These are phyloP conservation scores for Aleadryas rufinucha DNA, from an alignment of 2,113 vertebrate genomes.

Conservation along the genomic window DNA sequence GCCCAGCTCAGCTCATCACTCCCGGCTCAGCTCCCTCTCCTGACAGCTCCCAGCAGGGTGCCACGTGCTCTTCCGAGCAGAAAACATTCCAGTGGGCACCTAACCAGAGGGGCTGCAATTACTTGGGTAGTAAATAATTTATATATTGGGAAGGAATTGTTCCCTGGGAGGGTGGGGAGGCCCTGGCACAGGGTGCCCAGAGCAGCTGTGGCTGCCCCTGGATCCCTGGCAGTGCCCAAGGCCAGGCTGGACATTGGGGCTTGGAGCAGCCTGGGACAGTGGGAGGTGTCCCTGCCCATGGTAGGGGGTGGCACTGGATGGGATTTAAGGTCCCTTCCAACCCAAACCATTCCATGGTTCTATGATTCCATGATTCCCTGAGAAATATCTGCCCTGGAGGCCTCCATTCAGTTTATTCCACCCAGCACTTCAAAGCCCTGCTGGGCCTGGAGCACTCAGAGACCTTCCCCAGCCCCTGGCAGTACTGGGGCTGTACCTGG, in stretches of 20 bases:
- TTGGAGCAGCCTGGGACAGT: background rate
- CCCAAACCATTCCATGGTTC: background rate
- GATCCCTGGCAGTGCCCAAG: background rate
- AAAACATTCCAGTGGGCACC: background rate
- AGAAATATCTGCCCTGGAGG: background rate
- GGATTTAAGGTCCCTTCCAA: accelerated
- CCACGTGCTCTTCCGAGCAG: background rate
- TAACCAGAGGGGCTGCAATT: background rate
- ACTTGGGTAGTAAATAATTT: background rate
- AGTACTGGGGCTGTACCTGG: background rate
- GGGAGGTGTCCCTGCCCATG: background rate
- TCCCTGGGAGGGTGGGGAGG: background rate
- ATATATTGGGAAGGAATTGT: background rate
- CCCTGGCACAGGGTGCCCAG: background rate
- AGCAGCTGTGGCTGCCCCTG: background rate
- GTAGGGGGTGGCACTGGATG: background rate
- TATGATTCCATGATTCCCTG: background rate
- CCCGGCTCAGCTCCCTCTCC: background rate
- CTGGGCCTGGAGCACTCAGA: background rate
- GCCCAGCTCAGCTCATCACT: background rate
- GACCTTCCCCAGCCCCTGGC: background rate
- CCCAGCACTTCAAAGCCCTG: background rate
- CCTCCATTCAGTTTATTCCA: background rate
- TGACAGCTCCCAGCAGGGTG: background rate
- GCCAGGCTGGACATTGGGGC: background rate